Evolutionary conservation across 2,113 vertebrate genomes (phyloP).

Genomic region (Caranx melampygus): DNA sequence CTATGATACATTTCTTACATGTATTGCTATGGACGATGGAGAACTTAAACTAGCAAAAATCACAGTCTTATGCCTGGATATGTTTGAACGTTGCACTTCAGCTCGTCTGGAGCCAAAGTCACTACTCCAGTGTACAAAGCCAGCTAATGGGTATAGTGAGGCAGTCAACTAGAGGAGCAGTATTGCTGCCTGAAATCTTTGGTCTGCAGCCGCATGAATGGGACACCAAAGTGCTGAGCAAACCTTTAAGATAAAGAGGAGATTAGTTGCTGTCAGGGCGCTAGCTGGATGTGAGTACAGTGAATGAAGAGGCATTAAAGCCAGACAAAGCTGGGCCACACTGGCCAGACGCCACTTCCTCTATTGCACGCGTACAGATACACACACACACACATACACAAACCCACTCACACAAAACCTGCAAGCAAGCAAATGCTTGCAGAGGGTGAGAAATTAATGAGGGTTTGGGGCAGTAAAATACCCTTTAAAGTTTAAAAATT

Average conservation of each 20-base stretch:
- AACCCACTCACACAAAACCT: slow-evolving; percentile 46
- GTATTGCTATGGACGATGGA: neutral
- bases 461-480: slow-evolving; percentile 40
- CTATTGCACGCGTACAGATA: slow-evolving; percentile 25
- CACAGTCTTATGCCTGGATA: too few species aligned
- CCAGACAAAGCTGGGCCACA: slow-evolving; percentile 68
- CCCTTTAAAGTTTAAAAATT: slow-evolving; percentile 65
- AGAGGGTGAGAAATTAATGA: slow-evolving; percentile 62
- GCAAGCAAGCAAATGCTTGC: slow-evolving; percentile 65
- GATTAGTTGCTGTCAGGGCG: slow-evolving; percentile 70
- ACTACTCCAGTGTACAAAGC: slow-evolving; percentile 7
- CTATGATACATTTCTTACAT: neutral
- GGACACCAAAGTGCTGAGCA: slow-evolving; percentile 75
- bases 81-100: neutral
- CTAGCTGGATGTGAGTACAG: slow-evolving; percentile 62
- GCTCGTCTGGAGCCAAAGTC: neutral
- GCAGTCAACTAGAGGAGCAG: slow-evolving; percentile 19
- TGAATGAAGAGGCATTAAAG: slow-evolving; percentile 76
- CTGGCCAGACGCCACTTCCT: slow-evolving; percentile 74
- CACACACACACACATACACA: slow-evolving; percentile 22
- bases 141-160: slow-evolving; percentile 22
- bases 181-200: slow-evolving; percentile 53
- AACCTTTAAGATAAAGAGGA: slow-evolving; percentile 78
- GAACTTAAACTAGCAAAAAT: neutral
- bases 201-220: slow-evolving; percentile 47